Evolutionary conservation across 2,113 vertebrate species (phyloP).

Genomic region (Dicentrarchus labrax): DNA sequence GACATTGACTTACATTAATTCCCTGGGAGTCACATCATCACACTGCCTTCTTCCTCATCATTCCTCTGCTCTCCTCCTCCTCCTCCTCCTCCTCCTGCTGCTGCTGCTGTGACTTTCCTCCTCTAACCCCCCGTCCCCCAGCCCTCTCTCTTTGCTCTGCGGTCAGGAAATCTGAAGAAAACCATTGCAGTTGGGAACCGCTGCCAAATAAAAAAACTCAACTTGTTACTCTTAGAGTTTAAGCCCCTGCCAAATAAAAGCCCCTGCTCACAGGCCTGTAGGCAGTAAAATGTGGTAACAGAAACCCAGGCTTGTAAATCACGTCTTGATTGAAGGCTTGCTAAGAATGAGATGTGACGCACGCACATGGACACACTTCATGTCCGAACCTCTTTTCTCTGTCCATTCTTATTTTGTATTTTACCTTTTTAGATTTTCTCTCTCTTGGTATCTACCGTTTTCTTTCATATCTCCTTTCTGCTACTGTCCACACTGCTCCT

Average conservation of each 20-base stretch:
- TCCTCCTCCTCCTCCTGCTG: background rate
- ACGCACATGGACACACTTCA: constrained; percentile 17
- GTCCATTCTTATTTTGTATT: background rate
- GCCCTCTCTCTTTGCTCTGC: constrained; percentile 25
- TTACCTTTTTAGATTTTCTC: background rate
- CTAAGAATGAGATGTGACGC: constrained; percentile 56
- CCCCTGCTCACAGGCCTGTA: constrained; percentile 68
- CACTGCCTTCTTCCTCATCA: background rate
- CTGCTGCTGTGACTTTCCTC: background rate
- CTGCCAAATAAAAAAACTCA: constrained; percentile 58
- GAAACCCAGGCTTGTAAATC: constrained; percentile 73
- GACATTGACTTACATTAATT: background rate
- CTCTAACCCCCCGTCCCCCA: no score
- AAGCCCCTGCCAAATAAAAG: constrained; percentile 72
- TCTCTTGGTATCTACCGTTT: background rate
- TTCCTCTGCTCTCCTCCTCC: background rate
- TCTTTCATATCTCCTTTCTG: background rate
- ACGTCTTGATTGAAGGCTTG: constrained; percentile 74
- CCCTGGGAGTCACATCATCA: background rate
- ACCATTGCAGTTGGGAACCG: constrained; percentile 58
- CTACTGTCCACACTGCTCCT: background rate
- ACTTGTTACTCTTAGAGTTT: constrained; percentile 66
- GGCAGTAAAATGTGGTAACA: constrained; percentile 72
- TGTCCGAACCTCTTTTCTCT: background rate
- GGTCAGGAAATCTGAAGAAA: constrained; percentile 55